Evolutionary conservation across 1,140 invertebrate genomes (phyloP), one percentile per base, ranked within the genome.

Genomic region (Pygmarrhopalites habei): DNA sequence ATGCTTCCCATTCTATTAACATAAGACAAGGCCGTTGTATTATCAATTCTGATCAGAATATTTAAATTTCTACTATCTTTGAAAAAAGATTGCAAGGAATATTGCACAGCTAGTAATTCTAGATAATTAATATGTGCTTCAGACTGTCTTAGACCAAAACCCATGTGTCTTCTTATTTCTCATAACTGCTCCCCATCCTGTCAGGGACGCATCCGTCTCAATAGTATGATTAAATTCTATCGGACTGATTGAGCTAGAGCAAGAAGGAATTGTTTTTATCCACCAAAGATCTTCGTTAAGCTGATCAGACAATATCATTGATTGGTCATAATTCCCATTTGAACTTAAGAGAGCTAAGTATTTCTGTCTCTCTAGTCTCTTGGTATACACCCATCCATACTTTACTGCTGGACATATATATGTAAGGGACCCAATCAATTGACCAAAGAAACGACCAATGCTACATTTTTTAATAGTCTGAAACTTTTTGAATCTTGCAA

Each of bases 241-340:
- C 43, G 7, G 12, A 15, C 15, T n/a, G n/a, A 35, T 43, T 57
- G 35, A 17, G 17, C 21, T 14, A 12, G 15, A 28, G 15, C 30
- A 28, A 25, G 25, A 28, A 26, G 25, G 47, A 2, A 12, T 59
- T 25, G 23, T 43, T 0, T 30, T 26, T 30, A 35, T 32, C 58
- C 64, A 66, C 65, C 60, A 66, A n/a, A 66, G n/a, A 23, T 66
- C 60, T n/a, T 41, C 3, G 0, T n/a, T 44, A n/a, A 21, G 46
- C 17, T 53, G 1, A 1, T 39, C 21, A 7, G 19, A 41, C n/a
- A 62, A 51, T 2, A 1, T 12, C 21, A 64, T 52, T 12, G 12
- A n/a, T 5, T 12, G 10, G 35, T 66, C 32, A 59, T 25, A 62
- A 43, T 59, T 43, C 26, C 35, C n/a, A 0, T 35, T 30, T 3